These are phyloP conservation scores for Leptinotarsa tumamoca DNA, from an alignment of 2,888 invertebrate genomes.

Conservation along the genomic window DNA sequence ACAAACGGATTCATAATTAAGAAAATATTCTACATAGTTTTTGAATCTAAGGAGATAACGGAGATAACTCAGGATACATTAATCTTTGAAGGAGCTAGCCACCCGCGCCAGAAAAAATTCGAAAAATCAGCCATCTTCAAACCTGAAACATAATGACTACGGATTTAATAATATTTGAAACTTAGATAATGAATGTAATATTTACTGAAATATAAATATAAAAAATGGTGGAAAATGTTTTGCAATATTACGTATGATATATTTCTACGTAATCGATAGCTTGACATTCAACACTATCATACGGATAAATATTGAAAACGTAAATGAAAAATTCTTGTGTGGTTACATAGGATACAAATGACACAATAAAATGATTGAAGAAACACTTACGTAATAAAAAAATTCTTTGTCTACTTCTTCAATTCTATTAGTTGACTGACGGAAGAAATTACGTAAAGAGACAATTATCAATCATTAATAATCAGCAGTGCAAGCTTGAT, in stretches of 20 bases:
- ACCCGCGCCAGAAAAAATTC: too few relatives aligned
- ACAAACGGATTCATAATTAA: too few relatives aligned
- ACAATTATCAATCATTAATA: background rate
- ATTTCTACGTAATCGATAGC: background rate
- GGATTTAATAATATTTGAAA: too few relatives aligned
- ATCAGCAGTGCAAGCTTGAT: background rate
- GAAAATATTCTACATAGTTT: too few relatives aligned
- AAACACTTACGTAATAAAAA: background rate
- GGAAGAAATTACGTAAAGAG: background rate
- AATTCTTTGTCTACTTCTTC: constrained; percentile 4
- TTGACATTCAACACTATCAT: background rate
- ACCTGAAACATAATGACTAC: too few relatives aligned
- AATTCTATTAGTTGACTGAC: background rate
- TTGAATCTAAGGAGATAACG: too few relatives aligned
- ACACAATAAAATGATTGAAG: background rate
- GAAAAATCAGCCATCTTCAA: too few relatives aligned
- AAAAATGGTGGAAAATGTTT: too few relatives aligned
- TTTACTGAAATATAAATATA: too few relatives aligned
- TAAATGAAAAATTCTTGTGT: background rate
- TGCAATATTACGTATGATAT: background rate
- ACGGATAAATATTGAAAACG: background rate
- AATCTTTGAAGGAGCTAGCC: too few relatives aligned
- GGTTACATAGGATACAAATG: background rate
- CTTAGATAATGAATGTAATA: too few relatives aligned
- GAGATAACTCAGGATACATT: too few relatives aligned